Base-by-base conservation (phyloP, 2,797 vertebrate species). In the Etheostoma perlongum region DNA sequence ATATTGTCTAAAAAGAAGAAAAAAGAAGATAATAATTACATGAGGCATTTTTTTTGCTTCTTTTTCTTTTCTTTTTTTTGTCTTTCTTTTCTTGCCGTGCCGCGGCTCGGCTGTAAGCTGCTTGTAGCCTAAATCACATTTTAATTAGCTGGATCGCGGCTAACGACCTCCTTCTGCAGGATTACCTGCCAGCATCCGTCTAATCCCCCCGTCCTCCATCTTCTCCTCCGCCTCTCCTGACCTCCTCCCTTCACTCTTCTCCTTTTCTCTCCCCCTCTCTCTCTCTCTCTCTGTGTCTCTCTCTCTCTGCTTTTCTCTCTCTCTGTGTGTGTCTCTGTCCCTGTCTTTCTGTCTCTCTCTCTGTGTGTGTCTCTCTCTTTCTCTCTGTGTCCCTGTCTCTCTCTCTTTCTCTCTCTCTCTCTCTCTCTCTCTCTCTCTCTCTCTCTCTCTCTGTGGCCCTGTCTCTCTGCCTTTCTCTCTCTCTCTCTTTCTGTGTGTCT, bases 81-180 rank as follows among this genome's bases (percentile, higher is more conserved):
- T 67, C 64, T 60, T 73, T 54, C 60, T 19, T 68, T 2, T 67
- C 78, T 74, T 66, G 49, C 61, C 40, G 27, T 83, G 74, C 82
- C 14, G 77, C 81, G 3, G 69, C 36, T 40, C 36, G 42, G 44
- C 79, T 48, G 10, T 91, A 91, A 92, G 90, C 89, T 83, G 83
- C 93, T 93, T 94, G 90, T 88, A 86, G 90, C 88, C 88, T 85
- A 91, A 93, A 94, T 93, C 86, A 80, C 90, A 91, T 92, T 93
- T 93, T 94, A 94, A 95, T 95, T 93, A 95, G 93, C 91, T 89
- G 74, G 78, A 91, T 94, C 89, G 86, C 68, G 76, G 77, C 91
- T 92, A 92, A 91, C 92, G 83, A 91, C 82, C 89, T 92, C 88
- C 84, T 82, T 67, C 85, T 80, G 67, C 69, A 40, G 83, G 85